A percentile compares a stretch with the other conserved stretches of the same genome.
phyloP scores from a whole-genome alignment of 2,888 invertebrate genomes.

The Hyposoter dolosus region DNA sequence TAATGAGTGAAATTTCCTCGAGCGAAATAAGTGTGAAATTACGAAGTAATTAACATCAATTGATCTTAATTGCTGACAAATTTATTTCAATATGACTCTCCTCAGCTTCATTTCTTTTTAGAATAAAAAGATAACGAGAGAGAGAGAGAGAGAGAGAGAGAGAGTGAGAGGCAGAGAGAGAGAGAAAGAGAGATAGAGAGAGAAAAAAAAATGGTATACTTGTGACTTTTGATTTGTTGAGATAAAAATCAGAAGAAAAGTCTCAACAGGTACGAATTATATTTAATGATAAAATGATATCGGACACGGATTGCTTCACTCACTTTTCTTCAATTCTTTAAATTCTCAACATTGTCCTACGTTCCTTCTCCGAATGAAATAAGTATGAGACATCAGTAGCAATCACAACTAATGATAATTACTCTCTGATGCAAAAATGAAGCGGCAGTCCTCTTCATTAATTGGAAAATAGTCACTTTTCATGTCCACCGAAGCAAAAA shows the following conservation, averaged over 20 bases:
- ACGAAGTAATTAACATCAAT: slow-evolving; percentile 2
- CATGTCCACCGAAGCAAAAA: not conserved
- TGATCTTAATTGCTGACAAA: slow-evolving; percentile 18
- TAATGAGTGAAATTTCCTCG: not conserved
- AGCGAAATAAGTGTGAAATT: not conserved
- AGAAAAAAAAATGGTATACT: not conserved
- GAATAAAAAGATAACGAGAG: not conserved
- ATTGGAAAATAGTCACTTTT: not conserved
- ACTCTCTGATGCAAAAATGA: not conserved
- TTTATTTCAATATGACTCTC: slow-evolving; percentile 3
- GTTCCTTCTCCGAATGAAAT: not conserved
- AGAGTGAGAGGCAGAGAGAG: not conserved
- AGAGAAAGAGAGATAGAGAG: not conserved
- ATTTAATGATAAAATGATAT: slow-evolving; percentile 3
- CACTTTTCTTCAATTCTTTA: not conserved
- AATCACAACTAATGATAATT: not conserved
- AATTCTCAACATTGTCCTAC: not conserved
- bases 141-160: not conserved
- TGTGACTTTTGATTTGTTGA: not conserved
- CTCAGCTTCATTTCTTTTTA: not conserved
- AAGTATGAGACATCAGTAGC: not conserved
- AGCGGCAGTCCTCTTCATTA: not conserved
- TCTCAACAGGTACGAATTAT: not conserved
- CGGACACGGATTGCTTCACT: not conserved
- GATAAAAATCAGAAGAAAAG: not conserved